These are phyloP conservation scores for Crioceris asparagi DNA, from an alignment of 2,888 invertebrate species.

Conservation along the genomic window DNA sequence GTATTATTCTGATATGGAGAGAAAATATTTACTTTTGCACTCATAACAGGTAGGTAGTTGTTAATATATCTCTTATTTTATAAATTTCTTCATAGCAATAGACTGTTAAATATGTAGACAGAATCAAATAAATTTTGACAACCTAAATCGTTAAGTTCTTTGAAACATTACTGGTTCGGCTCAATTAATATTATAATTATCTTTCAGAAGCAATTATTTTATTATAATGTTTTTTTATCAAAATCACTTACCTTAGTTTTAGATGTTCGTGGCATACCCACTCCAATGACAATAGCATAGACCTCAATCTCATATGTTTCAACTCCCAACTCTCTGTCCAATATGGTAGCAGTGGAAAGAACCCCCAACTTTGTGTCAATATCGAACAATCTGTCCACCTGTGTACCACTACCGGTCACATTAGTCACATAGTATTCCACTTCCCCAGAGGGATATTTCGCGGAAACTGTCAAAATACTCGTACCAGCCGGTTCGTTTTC, in stretches of 20 bases:
- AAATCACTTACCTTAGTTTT: constrained; percentile 64
- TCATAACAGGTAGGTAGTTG: too few species aligned
- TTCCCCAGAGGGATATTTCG: constrained; percentile 52
- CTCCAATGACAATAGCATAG: constrained; percentile 66
- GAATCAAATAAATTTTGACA: too few species aligned
- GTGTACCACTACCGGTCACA: constrained; percentile 61
- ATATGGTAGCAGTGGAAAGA: constrained; percentile 69
- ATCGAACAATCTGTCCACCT: constrained; percentile 83
- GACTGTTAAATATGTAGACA: too few species aligned
- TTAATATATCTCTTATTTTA: too few species aligned
- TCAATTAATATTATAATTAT: too few species aligned
- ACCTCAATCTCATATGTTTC: constrained; percentile 77
- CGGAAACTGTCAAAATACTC: constrained; percentile 70
- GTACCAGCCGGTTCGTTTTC: constrained; percentile 86
- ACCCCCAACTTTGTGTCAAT: constrained; percentile 83
- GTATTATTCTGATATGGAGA: too few species aligned
- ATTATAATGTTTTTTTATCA: too few species aligned
- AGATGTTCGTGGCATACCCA: constrained; percentile 60
- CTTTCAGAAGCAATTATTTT: too few species aligned
- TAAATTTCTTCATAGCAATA: too few species aligned
- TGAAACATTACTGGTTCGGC: too few species aligned
- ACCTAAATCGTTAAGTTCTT: too few species aligned
- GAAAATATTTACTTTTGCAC: too few species aligned
- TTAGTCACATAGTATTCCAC: constrained; percentile 88
- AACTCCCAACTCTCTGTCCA: constrained; percentile 76